These are phyloP conservation scores for Busseola fusca DNA, from an alignment of 2,888 invertebrate genomes.

Conservation along the genomic window DNA sequence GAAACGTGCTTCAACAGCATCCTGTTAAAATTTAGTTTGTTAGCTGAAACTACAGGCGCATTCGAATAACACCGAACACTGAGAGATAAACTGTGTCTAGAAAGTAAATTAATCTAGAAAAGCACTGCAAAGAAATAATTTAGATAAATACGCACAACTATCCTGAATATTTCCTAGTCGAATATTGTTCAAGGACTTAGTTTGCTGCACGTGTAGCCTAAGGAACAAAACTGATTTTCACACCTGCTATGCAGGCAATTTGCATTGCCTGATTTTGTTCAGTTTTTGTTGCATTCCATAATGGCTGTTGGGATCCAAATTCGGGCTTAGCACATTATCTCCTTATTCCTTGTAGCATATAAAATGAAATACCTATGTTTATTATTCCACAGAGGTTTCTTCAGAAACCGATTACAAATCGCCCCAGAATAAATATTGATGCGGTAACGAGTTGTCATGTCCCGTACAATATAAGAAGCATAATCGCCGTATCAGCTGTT, in stretches of 20 bases:
- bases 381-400: not conserved
- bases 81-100: not conserved
- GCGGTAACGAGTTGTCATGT: not conserved
- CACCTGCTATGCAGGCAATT: not conserved
- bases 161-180: not conserved
- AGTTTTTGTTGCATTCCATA: not conserved
- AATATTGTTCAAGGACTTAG: not conserved
- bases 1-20: slow-evolving; percentile 8
- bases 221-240: not conserved
- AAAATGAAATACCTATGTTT: not conserved
- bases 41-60: not conserved
- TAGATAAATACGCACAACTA: not conserved
- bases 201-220: slow-evolving; percentile 2
- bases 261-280: not conserved
- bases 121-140: not conserved
- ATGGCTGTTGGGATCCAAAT: not conserved
- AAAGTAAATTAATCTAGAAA: slow-evolving; percentile 1
- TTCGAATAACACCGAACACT: not conserved
- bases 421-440: not conserved
- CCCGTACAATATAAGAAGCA: not conserved
- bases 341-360: not conserved
- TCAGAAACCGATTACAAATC: not conserved
- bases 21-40: not conserved
- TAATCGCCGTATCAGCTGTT: not conserved
- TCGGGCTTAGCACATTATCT: not conserved